Evolutionary conservation across 2,113 vertebrate genomes (phyloP).

Genomic region (Chaenocephalus aceratus): DNA sequence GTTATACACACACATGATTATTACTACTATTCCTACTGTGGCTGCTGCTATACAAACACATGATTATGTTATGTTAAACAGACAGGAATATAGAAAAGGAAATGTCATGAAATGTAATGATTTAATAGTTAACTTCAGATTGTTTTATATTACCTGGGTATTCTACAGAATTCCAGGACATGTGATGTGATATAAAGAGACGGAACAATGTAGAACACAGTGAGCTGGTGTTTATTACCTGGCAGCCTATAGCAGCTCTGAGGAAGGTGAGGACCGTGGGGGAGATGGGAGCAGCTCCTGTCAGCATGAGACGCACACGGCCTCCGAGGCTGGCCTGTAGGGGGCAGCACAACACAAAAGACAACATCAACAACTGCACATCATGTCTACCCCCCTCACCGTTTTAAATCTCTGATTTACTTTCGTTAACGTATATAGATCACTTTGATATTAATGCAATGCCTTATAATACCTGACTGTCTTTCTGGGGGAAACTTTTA

Average conservation of each 20-base stretch:
- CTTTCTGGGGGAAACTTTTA: no score
- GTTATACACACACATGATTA: not conserved
- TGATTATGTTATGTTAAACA: not conserved
- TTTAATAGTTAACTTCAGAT: no score
- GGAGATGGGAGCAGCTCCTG: conserved; percentile 94
- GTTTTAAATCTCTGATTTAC: not conserved
- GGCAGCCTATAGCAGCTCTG: conserved; percentile 92
- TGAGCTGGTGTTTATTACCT: conserved; percentile 82
- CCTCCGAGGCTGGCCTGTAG: conserved; percentile 92
- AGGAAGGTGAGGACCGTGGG: conserved; percentile 92
- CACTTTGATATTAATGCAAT: no score
- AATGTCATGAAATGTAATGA: not conserved
- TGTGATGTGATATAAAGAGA: not conserved
- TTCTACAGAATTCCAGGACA: not conserved
- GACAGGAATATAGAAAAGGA: not conserved
- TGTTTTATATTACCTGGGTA: not conserved
- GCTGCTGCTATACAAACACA: not conserved
- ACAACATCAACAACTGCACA: not conserved
- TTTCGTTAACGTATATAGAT: not conserved
- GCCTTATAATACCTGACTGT: no score
- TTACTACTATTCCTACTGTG: not conserved
- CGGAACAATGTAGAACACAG: not conserved
- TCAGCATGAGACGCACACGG: conserved; percentile 90
- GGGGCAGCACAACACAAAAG: conserved; percentile 30
- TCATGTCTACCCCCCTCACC: no score